Evolutionary conservation across 2,888 invertebrate species (phyloP).

Genomic region (Crematogaster levior): DNA sequence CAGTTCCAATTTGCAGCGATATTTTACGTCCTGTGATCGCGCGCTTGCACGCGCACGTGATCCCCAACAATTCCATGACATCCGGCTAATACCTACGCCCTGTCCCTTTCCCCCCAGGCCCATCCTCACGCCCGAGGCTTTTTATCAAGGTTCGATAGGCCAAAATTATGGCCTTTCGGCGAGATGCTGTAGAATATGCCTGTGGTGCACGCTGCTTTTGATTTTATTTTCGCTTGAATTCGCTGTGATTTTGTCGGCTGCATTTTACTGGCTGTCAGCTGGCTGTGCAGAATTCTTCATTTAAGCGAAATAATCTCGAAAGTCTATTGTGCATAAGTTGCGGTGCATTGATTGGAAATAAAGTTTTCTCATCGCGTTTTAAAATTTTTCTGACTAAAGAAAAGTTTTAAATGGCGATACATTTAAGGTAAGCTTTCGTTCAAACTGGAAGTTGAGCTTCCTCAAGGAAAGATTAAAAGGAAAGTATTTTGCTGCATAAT

Average conservation of each 20-base stretch:
- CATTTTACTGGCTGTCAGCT: constrained; percentile 17
- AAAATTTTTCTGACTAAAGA: constrained; percentile 25
- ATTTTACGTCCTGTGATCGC: constrained; percentile 62
- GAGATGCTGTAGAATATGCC: constrained; percentile 17
- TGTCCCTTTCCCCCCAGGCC: background rate
- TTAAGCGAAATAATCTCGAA: constrained; percentile 20
- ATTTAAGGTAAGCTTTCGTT: constrained; percentile 30
- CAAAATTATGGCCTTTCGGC: constrained; percentile 47
- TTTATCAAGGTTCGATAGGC: constrained; percentile 43
- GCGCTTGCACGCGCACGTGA: constrained; percentile 49
- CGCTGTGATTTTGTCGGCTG: constrained; percentile 15
- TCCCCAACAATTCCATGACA: constrained; percentile 71
- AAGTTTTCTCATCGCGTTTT: constrained; percentile 36
- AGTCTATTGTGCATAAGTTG: background rate
- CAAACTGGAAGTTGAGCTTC: constrained; percentile 29
- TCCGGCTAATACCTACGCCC: constrained; percentile 49
- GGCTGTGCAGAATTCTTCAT: constrained; percentile 2
- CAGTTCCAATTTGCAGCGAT: constrained; percentile 76
- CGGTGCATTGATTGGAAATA: constrained; percentile 26
- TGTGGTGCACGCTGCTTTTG: constrained; percentile 26
- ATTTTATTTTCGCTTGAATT: constrained; percentile 47
- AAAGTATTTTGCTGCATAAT: constrained; percentile 37
- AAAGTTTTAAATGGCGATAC: constrained; percentile 40
- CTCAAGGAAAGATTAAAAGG: constrained; percentile 30
- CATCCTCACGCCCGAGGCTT: constrained; percentile 4